Evolutionary conservation across 53 echinoderm and acorn worm genomes (phyloP).

Genomic region (Hippasteria phrygiana): DNA sequence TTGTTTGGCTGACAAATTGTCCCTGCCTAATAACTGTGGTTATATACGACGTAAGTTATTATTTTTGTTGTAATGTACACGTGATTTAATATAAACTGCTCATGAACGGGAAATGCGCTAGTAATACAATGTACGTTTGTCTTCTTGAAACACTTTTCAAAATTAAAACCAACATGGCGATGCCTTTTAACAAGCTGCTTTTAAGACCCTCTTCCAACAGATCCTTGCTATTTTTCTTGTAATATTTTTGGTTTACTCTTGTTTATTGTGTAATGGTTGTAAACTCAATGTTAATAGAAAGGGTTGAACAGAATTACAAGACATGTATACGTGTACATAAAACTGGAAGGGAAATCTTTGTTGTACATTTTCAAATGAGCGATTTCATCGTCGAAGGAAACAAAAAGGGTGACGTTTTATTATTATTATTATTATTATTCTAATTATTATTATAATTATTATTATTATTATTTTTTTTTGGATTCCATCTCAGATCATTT

Average conservation of each 20-base stretch:
- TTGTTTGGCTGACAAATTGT: too few species aligned
- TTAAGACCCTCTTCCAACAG: constrained; percentile 5
- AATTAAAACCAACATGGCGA: background rate
- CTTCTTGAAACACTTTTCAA: too few species aligned
- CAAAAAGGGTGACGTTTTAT: background rate
- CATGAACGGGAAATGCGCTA: too few species aligned
- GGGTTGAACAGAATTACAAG: constrained; percentile 28
- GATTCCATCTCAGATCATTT: too few species aligned
- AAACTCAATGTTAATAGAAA: constrained; percentile 43
- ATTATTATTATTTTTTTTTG: background rate
- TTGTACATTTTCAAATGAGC: constrained; percentile 56
- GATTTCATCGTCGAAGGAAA: constrained; percentile 37
- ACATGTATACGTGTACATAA: constrained; percentile 58
- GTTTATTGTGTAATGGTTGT: constrained; percentile 59
- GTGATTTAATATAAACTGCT: too few species aligned
- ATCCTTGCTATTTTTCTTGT: constrained; percentile 46
- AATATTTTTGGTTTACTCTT: constrained; percentile 51
- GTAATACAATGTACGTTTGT: too few species aligned
- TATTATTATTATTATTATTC: background rate
- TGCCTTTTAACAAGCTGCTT: background rate
- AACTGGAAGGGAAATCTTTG: constrained; percentile 33
- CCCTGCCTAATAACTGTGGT: too few species aligned
- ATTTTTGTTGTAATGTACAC: too few species aligned
- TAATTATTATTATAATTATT: background rate
- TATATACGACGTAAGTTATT: too few species aligned